These are phyloP conservation scores for Calidris pygmaea DNA, from an alignment of 2,113 vertebrate species.

Conservation along the genomic window DNA sequence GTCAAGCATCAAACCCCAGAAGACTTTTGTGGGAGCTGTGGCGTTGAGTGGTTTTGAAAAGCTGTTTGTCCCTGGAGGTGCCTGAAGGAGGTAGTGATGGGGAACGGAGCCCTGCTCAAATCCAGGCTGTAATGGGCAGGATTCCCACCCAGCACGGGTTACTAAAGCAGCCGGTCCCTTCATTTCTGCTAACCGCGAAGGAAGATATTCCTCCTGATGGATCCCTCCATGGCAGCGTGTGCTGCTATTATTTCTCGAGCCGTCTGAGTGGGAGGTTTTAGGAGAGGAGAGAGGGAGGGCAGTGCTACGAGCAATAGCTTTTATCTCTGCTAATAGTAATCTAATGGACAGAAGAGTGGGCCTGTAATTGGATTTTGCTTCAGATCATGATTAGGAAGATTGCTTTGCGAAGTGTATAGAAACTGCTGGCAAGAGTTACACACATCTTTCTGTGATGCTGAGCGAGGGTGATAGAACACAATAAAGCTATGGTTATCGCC, in stretches of 20 bases:
- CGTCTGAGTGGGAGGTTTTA: conserved; percentile 1
- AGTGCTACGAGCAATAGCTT: conserved; percentile 8
- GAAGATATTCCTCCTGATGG: background rate
- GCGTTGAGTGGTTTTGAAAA: background rate
- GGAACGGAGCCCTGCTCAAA: background rate
- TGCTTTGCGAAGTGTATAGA: background rate
- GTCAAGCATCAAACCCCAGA: background rate
- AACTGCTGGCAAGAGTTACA: background rate
- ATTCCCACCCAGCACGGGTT: background rate
- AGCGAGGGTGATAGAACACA: background rate
- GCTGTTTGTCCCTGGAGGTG: background rate
- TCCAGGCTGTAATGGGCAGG: background rate
- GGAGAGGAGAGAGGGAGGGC: background rate
- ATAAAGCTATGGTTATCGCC: background rate
- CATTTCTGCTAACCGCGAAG: background rate
- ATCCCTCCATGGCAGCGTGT: background rate
- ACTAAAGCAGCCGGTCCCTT: background rate
- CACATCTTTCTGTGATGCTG: background rate
- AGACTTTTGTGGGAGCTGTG: background rate
- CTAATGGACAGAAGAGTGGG: conserved; percentile 38
- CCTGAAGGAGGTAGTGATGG: background rate
- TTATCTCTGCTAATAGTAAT: conserved; percentile 36
- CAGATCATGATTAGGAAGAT: conserved; percentile 26
- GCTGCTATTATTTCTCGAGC: background rate
- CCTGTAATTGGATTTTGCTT: conserved; percentile 43